Percentiles rank a stretch among this genome's conserved stretches.
These are phyloP conservation scores for Meliscaeva auricollis DNA, from an alignment of 2,888 invertebrate genomes.

Conservation along the genomic window DNA sequence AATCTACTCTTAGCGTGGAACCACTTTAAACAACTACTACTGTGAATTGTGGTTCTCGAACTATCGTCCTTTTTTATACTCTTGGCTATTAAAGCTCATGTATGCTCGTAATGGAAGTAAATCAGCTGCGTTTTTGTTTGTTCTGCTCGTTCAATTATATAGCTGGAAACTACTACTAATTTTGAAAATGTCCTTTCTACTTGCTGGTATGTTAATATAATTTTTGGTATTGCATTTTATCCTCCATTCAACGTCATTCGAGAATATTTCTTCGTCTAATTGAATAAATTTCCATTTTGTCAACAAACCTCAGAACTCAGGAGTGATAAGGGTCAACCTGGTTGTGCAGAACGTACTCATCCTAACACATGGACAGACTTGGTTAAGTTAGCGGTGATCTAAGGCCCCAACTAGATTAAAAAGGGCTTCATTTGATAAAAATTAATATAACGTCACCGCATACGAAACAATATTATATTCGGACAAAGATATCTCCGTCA, in stretches of 20 bases:
- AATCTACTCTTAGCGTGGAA: conserved; percentile 18
- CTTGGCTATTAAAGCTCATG: conserved; percentile 16
- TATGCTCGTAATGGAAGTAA: not conserved
- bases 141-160: not conserved
- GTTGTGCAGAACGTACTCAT: not conserved
- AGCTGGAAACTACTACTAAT: conserved; percentile 1
- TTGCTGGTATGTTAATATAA: conserved; percentile 1
- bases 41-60: conserved; percentile 13
- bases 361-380: too few species aligned
- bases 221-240: not conserved
- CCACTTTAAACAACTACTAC: conserved; percentile 13
- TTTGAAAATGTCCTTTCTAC: not conserved
- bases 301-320: conserved; percentile 4
- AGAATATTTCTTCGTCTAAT: conserved; percentile 8
- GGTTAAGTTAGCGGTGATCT: too few species aligned
- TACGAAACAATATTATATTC: too few species aligned
- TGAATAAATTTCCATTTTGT: conserved; percentile 38
- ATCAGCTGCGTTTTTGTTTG: conserved; percentile 8
- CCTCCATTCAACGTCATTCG: not conserved
- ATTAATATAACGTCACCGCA: too few species aligned
- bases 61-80: not conserved
- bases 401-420: too few species aligned
- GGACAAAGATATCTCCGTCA: too few species aligned
- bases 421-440: too few species aligned
- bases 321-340: not conserved